A percentile compares a stretch with the other conserved stretches of the same genome.
Evolutionary conservation across 2,113 vertebrate genomes (phyloP).

Genomic region (Oostethus manadensis): DNA sequence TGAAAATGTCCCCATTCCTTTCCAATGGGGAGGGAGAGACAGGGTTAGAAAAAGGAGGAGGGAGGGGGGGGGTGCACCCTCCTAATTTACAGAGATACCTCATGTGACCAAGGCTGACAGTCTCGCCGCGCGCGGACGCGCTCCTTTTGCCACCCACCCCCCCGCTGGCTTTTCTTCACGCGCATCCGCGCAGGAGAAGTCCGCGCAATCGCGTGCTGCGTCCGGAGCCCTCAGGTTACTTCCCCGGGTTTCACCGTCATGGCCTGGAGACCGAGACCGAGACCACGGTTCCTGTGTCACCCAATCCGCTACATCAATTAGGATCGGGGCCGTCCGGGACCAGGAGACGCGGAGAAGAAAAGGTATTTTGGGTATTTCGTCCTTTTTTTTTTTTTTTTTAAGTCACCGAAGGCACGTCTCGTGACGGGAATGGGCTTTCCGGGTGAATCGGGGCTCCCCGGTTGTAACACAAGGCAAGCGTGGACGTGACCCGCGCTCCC

Average conservation of each 20-base stretch:
- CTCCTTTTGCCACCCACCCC: background rate
- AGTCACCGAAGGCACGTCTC: too few species aligned
- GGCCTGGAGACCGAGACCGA: slow-evolving; percentile 44
- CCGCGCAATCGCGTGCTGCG: slow-evolving; percentile 18
- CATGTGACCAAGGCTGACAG: slow-evolving; percentile 37
- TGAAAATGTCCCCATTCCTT: too few species aligned
- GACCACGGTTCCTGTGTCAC: slow-evolving; percentile 33
- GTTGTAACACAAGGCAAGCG: too few species aligned
- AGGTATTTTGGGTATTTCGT: slow-evolving; percentile 46
- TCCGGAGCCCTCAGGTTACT: slow-evolving; percentile 9
- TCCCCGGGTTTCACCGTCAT: slow-evolving; percentile 42
- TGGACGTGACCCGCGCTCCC: slow-evolving; percentile 8
- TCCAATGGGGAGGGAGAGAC: slow-evolving; percentile 43
- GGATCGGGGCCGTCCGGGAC: slow-evolving; percentile 9
- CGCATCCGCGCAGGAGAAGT: background rate
- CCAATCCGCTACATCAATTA: slow-evolving; percentile 26
- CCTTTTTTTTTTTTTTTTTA: background rate
- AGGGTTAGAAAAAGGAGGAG: slow-evolving; percentile 43
- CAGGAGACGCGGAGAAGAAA: slow-evolving; percentile 20
- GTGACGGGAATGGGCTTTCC: too few species aligned
- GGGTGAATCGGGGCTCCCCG: too few species aligned
- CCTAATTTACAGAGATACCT: slow-evolving; percentile 10
- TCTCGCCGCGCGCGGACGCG: background rate
- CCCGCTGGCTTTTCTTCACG: slow-evolving; percentile 1
- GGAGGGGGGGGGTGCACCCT: slow-evolving; percentile 15